A percentile compares a stretch with the other conserved stretches of the same genome.
These are phyloP conservation scores for Accipiter virgatus DNA, from an alignment of 2,113 vertebrate species.

Conservation along the genomic window DNA sequence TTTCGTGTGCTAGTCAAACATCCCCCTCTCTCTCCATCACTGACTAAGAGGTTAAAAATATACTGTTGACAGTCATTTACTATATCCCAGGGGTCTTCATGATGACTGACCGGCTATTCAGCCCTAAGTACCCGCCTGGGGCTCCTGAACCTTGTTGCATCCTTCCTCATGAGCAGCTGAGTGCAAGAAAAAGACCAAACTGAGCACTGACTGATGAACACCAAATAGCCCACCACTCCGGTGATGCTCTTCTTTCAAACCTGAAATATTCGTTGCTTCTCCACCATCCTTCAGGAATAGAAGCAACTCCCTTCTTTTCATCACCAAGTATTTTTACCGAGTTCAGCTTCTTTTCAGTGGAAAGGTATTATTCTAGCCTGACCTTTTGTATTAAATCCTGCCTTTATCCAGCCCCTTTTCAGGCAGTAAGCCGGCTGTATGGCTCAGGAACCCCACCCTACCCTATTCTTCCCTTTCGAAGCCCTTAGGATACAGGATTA, in stretches of 20 bases:
- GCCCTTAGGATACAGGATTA: conserved; percentile 13
- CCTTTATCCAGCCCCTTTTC: conserved; percentile 17
- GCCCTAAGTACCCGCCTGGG: background rate
- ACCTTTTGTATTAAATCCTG: conserved; percentile 29
- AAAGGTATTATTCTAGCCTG: conserved; percentile 7
- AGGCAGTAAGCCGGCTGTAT: background rate
- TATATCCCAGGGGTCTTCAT: background rate
- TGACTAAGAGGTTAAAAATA: conserved; percentile 5
- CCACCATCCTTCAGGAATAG: background rate
- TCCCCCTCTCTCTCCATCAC: background rate
- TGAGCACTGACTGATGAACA: background rate
- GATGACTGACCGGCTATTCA: background rate
- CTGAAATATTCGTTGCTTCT: background rate
- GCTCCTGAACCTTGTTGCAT: background rate
- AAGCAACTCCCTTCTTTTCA: background rate
- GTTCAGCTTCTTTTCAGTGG: conserved; percentile 6
- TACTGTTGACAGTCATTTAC: background rate
- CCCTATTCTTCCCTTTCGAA: background rate
- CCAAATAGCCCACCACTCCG: background rate
- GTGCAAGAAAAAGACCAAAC: background rate
- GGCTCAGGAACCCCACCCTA: background rate
- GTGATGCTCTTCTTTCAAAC: background rate
- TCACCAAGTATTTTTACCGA: background rate
- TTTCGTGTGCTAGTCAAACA: background rate
- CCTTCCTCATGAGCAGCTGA: background rate